Conservation (phyloP, 2,888 invertebrate genomes). For the Branchellion lobata region DNA sequence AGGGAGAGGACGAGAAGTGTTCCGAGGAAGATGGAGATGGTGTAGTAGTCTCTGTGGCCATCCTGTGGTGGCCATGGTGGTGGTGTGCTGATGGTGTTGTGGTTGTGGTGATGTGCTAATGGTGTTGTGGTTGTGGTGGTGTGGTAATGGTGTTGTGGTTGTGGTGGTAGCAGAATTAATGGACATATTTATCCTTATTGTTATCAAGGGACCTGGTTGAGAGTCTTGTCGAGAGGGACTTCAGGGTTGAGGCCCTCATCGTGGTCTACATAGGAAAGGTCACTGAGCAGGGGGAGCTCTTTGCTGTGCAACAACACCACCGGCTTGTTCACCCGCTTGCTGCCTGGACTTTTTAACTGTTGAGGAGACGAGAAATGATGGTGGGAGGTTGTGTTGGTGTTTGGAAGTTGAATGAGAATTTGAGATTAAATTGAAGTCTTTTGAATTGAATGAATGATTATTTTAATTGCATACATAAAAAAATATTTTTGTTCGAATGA, state of each 20-base stretch:
- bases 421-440: too few species aligned
- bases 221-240: neutral
- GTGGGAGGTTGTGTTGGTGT: neutral
- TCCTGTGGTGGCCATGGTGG: neutral
- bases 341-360: neutral
- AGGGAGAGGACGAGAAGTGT: constrained; percentile 56
- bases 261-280: neutral
- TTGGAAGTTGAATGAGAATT: too few species aligned
- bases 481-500: too few species aligned
- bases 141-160: neutral
- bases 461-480: too few species aligned
- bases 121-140: constrained; percentile 34
- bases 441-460: too few species aligned
- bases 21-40: constrained; percentile 57
- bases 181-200: too few species aligned
- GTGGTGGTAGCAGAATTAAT: too few species aligned
- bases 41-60: constrained; percentile 44
- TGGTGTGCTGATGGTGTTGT: neutral
- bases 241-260: neutral
- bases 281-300: neutral
- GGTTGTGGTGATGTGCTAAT: neutral
- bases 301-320: neutral
- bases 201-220: too few species aligned
- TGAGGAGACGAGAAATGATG: neutral
- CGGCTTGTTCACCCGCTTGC: neutral